Evolutionary conservation across 2,113 vertebrate genomes (phyloP), one percentile per base, ranked within the genome.

Genomic region (Zingel zingel): DNA sequence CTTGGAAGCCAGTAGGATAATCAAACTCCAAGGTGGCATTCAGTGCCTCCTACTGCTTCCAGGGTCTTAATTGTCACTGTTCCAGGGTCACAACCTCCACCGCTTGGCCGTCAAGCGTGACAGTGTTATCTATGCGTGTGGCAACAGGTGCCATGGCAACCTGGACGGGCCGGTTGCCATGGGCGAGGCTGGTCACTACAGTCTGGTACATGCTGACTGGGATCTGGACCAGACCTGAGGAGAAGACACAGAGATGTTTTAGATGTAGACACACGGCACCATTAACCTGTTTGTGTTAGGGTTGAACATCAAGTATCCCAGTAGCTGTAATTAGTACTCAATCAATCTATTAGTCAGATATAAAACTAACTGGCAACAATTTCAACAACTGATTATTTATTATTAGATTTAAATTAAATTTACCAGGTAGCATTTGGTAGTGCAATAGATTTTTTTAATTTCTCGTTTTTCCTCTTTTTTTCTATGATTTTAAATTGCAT

Each of bases 121-220:
- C 96, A 2, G 96, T 98, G 95, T 97, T 98, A 2, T 97, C 96
- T 92, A 99, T 97, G 88, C 98, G 90, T 0, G 98, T 98, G 72
- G 98, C 89, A 4, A 99, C 96, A 0, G 98, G 98, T 0, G 98
- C 98, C 98, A 99, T 99, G 14, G 98, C 98, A 19, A 99, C 98
- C 94, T 99, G 98, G 65, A 99, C 97, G 0, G 98, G 98, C 51
- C 98, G 96, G n/a, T 97, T 99, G 53, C 98, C 98, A 56, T 99
- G 98, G 23, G 98, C 97, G 33, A 99, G 95, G 95, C 98, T 99
- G 94, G 98, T 98, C 71, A 99, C 98, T 79, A 99, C 98, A 0
- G 98, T 99, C 95, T 99, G 98, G 95, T 99, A 99, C 98, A 99
- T 99, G 95, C 98, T 98, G 81, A 99, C 98, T 0, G 98, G 98